These are phyloP conservation scores for Pomatorhinus ruficollis DNA, from an alignment of 2,113 vertebrate genomes.

Conservation along the genomic window DNA sequence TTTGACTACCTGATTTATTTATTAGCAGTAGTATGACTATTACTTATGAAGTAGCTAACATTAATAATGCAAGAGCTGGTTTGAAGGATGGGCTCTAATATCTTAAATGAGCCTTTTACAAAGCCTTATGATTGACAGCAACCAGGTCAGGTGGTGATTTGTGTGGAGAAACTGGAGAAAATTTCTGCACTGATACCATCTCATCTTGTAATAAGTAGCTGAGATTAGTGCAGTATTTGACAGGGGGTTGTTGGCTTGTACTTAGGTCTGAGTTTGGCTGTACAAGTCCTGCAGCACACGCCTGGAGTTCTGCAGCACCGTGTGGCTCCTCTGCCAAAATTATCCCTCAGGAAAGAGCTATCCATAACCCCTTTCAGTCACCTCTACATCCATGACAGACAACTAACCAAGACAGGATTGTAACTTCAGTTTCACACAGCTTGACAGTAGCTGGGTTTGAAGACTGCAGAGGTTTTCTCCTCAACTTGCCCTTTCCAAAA, in stretches of 20 bases:
- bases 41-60: not conserved
- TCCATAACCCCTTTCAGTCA: not conserved
- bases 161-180: not conserved
- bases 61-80: not conserved
- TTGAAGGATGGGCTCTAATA: not conserved
- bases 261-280: not conserved
- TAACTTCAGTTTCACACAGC: not conserved
- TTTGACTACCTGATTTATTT: not conserved
- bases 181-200: fast-evolving
- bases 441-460: not conserved
- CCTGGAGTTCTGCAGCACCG: fast-evolving
- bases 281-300: too few relatives aligned
- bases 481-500: not conserved
- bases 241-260: not conserved
- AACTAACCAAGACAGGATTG: not conserved
- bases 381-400: not conserved
- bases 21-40: not conserved
- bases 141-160: not conserved
- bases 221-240: not conserved
- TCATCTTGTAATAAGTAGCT: not conserved
- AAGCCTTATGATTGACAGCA: not conserved
- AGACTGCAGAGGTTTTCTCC: not conserved
- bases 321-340: not conserved
- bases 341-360: not conserved
- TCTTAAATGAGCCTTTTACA: not conserved